Percentiles rank a stretch among this genome's conserved stretches.
These are phyloP conservation scores for Lissonota sp. DNA, from an alignment of 2,888 invertebrate species.

Conservation along the genomic window DNA sequence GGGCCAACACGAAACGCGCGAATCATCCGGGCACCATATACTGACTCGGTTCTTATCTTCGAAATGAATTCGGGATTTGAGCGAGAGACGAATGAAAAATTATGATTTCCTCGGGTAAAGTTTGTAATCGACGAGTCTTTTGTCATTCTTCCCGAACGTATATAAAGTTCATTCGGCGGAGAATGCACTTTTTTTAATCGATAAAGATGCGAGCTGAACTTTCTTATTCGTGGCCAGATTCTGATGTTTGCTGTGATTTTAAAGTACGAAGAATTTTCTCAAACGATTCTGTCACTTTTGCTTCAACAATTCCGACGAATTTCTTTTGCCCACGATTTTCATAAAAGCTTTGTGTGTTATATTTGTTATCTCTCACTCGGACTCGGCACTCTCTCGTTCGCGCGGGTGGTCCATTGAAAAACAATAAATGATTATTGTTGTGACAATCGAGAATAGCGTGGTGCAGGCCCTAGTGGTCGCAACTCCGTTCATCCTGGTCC, in stretches of 20 bases:
- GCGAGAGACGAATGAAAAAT: conserved; percentile 54
- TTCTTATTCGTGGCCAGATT: too few relatives aligned
- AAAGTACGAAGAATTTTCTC: too few relatives aligned
- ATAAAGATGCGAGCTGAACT: too few relatives aligned
- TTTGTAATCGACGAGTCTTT: conserved; percentile 21
- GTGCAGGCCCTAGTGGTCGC: conserved; percentile 67
- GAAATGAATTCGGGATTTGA: conserved; percentile 64
- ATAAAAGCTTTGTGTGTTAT: conserved; percentile 18
- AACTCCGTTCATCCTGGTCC: conserved; percentile 65
- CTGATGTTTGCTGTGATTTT: too few relatives aligned
- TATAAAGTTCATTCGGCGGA: too few relatives aligned
- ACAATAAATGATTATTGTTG: conserved; percentile 79
- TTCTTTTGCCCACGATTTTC: not conserved
- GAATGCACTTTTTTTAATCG: too few relatives aligned
- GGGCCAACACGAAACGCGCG: conserved; percentile 22
- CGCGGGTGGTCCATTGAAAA: conserved; percentile 69
- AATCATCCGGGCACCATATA: conserved; percentile 2
- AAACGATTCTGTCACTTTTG: too few relatives aligned
- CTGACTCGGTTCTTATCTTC: conserved; percentile 33
- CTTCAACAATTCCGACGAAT: not conserved
- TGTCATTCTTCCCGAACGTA: not conserved
- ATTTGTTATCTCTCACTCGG: conserved; percentile 27
- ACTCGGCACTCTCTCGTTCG: not conserved
- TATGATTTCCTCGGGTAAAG: not conserved
- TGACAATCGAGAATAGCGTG: conserved; percentile 72